Evolutionary conservation across 2,888 invertebrate species (phyloP).

Genomic region (Lasioglossum pauxillum): DNA sequence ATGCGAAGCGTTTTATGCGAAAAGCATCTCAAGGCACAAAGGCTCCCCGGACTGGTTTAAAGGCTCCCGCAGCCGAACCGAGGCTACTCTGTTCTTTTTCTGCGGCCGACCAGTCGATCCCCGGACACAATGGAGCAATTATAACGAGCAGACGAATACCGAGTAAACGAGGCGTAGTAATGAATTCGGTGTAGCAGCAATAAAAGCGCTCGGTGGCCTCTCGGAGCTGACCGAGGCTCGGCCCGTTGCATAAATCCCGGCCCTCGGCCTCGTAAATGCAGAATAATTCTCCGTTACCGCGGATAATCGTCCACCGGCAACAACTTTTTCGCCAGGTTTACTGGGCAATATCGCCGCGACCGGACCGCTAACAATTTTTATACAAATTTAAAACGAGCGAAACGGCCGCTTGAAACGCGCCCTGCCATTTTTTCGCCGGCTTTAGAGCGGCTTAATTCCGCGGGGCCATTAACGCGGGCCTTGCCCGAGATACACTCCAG

Average conservation of each 20-base stretch:
- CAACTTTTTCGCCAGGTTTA: background rate
- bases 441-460: background rate
- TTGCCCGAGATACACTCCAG: background rate
- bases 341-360: background rate
- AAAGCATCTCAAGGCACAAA: constrained; percentile 29
- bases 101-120: constrained; percentile 6
- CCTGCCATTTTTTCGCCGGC: background rate
- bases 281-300: constrained; percentile 30
- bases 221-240: constrained; percentile 37
- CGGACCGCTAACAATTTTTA: background rate
- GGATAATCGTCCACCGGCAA: constrained; percentile 3
- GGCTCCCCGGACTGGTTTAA: constrained; percentile 32
- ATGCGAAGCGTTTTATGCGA: constrained; percentile 34
- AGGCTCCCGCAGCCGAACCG: background rate
- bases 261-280: constrained; percentile 51
- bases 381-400: constrained; percentile 3
- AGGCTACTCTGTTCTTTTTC: background rate
- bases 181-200: constrained; percentile 77
- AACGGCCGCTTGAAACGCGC: background rate
- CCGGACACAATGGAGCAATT: constrained; percentile 68
- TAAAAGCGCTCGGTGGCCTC: constrained; percentile 66
- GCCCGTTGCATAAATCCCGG: constrained; percentile 58
- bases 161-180: constrained; percentile 78
- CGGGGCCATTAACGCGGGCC: background rate
- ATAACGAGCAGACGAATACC: constrained; percentile 73